Evolutionary conservation across 2,797 vertebrate species (phyloP).

Genomic region (Caiman crocodilus): DNA sequence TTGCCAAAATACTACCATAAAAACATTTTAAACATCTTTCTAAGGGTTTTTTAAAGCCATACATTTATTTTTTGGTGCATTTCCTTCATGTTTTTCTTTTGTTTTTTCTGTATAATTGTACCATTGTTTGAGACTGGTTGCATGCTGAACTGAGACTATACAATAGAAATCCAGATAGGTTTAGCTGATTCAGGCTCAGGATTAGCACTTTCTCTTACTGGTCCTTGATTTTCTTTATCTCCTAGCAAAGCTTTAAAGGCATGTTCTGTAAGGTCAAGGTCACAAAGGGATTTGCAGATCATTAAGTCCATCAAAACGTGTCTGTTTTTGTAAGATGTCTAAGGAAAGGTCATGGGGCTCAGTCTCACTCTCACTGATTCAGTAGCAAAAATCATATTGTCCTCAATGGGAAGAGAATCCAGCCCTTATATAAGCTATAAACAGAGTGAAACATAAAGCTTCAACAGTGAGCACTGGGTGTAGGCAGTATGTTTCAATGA

Average conservation of each 20-base stretch:
- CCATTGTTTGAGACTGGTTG: slow-evolving; percentile 48
- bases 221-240: slow-evolving; percentile 9
- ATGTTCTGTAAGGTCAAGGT: slow-evolving; percentile 23
- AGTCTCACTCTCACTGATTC: background rate
- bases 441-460: background rate
- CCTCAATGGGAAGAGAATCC: background rate
- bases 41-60: slow-evolving; percentile 55
- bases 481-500: slow-evolving; percentile 1
- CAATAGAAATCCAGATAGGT: slow-evolving; percentile 53
- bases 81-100: slow-evolving; percentile 41
- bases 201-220: slow-evolving; percentile 53
- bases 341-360: background rate
- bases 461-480: background rate
- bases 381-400: background rate
- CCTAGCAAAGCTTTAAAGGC: slow-evolving; percentile 62
- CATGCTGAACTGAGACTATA: slow-evolving; percentile 60
- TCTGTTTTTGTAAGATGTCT: slow-evolving; percentile 31
- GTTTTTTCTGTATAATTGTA: slow-evolving; percentile 32
- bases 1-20: slow-evolving; percentile 24
- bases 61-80: slow-evolving; percentile 61
- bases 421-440: background rate
- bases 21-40: slow-evolving; percentile 60
- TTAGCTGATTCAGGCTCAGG: slow-evolving; percentile 43
- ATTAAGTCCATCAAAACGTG: background rate
- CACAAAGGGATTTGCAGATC: slow-evolving; percentile 6